Percentiles rank a stretch among this genome's conserved stretches.
Evolutionary conservation across 2,888 invertebrate genomes (phyloP).

Genomic region (Andrena camellia): DNA sequence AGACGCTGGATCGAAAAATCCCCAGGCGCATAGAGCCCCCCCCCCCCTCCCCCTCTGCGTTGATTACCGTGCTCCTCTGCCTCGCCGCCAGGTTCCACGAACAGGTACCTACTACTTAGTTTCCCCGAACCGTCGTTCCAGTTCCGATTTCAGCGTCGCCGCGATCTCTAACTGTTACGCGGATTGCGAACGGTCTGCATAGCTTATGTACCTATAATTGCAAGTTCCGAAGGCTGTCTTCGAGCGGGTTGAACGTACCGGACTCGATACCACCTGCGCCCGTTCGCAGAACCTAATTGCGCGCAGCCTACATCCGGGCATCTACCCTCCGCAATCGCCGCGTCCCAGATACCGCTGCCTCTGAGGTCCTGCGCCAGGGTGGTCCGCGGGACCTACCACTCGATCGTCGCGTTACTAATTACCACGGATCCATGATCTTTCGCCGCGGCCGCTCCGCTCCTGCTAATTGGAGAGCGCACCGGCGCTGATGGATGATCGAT

Average conservation of each 20-base stretch:
- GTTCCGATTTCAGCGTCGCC: conserved; percentile 20
- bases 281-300: conserved; percentile 76
- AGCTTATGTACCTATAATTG: conserved; percentile 58
- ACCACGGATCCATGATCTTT: conserved; percentile 44
- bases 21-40: conserved; percentile 17
- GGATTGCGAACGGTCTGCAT: conserved; percentile 17
- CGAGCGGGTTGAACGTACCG: conserved; percentile 47
- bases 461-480: conserved; percentile 25
- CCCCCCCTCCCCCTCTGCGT: not conserved
- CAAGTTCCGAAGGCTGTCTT: conserved; percentile 25
- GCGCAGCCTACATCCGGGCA: conserved; percentile 67
- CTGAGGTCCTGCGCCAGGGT: conserved; percentile 34
- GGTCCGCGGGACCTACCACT: conserved; percentile 64
- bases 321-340: conserved; percentile 62
- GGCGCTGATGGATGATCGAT: conserved; percentile 32
- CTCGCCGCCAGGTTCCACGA: conserved; percentile 28
- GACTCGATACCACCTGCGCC: conserved; percentile 70
- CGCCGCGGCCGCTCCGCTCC: not conserved
- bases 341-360: conserved; percentile 59
- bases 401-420: conserved; percentile 65
- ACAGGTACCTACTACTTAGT: conserved; percentile 33
- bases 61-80: conserved; percentile 21
- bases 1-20: conserved; percentile 39
- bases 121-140: conserved; percentile 28
- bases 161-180: conserved; percentile 33